Evolutionary conservation across 2,888 invertebrate genomes (phyloP), one percentile per base, ranked within the genome.

Genomic region (Lithophane socia): DNA sequence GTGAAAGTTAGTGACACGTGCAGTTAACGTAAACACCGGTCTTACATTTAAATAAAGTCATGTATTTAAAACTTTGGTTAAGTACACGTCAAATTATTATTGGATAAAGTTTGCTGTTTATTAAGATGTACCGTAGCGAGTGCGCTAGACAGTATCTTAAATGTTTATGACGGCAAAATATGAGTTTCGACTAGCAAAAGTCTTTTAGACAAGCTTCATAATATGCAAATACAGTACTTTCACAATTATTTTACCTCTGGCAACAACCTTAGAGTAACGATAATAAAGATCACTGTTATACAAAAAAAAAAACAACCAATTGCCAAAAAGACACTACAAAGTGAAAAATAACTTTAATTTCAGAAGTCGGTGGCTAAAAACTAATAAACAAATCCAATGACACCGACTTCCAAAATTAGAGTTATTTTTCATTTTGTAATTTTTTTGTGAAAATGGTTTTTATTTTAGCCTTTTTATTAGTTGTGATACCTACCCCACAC

Each of bases 1-100:
- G 92, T 88, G 90, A 91, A 92, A 92, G 91, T 91, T 90, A 86
- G 87, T 86, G 87, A 88, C 88, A 88, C 87, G 86, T 87, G 87
- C 85, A 90, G 84, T 90, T 88, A 87, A 91, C 88, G 85, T 90
- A 88, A 90, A 91, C 85, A 89, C 85, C 81, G 83, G 83, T 88
- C 89, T 86, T 84, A 84, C 86, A 79, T 89, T 89, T 88, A 86
- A 91, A 91, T 87, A 86, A 87, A 88, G 86, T 88, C 85, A 79
- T 86, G 88, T 85, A 83, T 86, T 83, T 81, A 73, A 88, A 86
- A 80, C 75, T 87, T 79, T 79, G 42, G 44, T 54, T 63, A 75
- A 76, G 73, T 78, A 80, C 60, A 79, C 65, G 70, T 81, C 84
- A 78, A 83, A 82, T 79, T 75, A 79, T 66, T 86, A 80, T 79